Base-by-base conservation (phyloP, 2,888 invertebrate genomes). In the Acrobasis repandana region DNA sequence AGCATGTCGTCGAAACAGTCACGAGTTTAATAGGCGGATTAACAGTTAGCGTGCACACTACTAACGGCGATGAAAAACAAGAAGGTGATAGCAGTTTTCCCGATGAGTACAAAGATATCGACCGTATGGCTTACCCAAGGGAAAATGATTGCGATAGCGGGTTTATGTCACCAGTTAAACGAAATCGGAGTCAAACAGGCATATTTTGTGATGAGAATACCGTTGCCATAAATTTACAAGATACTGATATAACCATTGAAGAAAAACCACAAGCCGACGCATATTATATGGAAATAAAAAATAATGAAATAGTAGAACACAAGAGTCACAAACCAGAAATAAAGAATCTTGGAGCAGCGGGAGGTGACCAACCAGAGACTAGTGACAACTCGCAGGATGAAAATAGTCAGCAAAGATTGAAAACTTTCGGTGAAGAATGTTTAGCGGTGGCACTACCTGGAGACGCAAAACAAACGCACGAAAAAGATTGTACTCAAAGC, bases 1-100 rank as follows among this genome's bases (percentile, higher is more conserved):
- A 63, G 28, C 66, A 66, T 34, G 34, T 68, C 6, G 56, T 64
- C 1, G 69, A 72, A 62, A 63, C 66, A 48, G 60, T 67, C 2
- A 68, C 63, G 20, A 67, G 58, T n/a, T 60, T 68, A 2, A 67
- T 63, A 34, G 65, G 69, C 18, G 67, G 62, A 8, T 6, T 71
- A 49, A 47, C 61, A 34, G 64, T 64, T 54, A 66, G 67, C 61
- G 60, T 64, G 14, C 43, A 43, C n/a, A n/a, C n/a, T n/a, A n/a
- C n/a, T 14, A 11, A 38, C 38, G 1, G 9, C 3, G 10, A 48
- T 49, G 16, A 36, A 10, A 28, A 18, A 18, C 9, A 49, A 51
- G 38, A 16, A 36, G 16, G 16, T 16, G 16, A 54, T 9, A 34
- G 15, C 15, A 43, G 58, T 11, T 9, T 11, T 33, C 15, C n/a